These are phyloP conservation scores for Leucoraja ocellata DNA, from an alignment of 2,797 vertebrate genomes.

Conservation along the genomic window DNA sequence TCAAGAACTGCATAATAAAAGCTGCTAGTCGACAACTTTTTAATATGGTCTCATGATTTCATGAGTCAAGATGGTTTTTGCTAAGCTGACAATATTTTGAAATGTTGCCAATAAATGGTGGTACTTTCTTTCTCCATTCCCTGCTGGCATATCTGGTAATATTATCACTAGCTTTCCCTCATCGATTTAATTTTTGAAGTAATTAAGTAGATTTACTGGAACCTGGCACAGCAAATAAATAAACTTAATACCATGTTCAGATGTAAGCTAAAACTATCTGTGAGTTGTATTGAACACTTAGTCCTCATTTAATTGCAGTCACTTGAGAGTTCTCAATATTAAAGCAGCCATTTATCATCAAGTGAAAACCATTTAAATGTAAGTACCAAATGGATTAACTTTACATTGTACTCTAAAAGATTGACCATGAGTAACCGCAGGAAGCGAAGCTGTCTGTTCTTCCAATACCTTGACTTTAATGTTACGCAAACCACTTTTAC, in stretches of 20 bases:
- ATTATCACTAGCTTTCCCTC: background rate
- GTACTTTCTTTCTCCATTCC: background rate
- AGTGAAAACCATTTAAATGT: background rate
- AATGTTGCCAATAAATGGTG: background rate
- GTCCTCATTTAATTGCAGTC: constrained; percentile 4
- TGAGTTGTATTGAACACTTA: background rate
- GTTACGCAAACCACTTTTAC: no score
- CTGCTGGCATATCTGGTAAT: background rate
- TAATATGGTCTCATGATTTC: background rate
- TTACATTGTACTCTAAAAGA: constrained; percentile 5
- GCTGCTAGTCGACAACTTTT: background rate
- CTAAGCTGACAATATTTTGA: background rate
- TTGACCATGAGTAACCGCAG: background rate
- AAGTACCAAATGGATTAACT: constrained; percentile 22
- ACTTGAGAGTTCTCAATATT: background rate
- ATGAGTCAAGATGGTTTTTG: background rate
- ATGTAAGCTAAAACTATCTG: background rate
- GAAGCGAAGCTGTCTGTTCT: background rate
- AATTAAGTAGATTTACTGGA: background rate
- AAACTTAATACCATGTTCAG: background rate
- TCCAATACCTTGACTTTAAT: background rate
- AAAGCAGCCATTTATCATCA: constrained; percentile 11
- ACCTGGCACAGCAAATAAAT: background rate
- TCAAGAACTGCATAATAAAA: background rate
- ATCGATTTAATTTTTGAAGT: constrained; percentile 12